Conservation (phyloP, 1,140 invertebrate genomes). For the Pogonomyrmex barbatus region DNA sequence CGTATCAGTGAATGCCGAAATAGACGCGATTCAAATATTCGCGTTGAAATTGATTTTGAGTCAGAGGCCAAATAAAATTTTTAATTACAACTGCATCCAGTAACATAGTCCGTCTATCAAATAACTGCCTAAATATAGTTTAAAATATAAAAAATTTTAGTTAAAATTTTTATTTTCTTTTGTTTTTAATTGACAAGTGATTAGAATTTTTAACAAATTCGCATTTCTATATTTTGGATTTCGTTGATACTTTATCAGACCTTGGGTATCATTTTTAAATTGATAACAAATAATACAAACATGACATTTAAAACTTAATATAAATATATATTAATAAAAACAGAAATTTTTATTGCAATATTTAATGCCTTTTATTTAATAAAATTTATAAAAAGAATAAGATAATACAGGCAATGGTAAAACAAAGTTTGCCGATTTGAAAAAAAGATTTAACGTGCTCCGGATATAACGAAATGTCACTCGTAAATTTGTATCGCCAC, state of each 20-base stretch:
- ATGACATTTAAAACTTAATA: conserved; percentile 5
- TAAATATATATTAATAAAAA: neutral
- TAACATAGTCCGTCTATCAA: conserved; percentile 18
- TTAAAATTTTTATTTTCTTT: neutral
- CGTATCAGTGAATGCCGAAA: conserved; percentile 16
- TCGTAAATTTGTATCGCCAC: conserved; percentile 61
- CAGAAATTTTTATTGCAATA: neutral
- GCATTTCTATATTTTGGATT: neutral
- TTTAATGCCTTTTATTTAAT: neutral
- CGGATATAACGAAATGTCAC: conserved; percentile 49
- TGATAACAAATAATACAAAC: neutral
- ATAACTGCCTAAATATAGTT: conserved; percentile 18
- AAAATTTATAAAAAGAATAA: neutral
- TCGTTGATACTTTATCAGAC: neutral
- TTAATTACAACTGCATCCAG: conserved; percentile 21
- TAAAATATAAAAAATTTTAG: conserved; percentile 2
- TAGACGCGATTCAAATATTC: conserved; percentile 26
- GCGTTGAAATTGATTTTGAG: conserved; percentile 41
- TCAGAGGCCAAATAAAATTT: conserved; percentile 43
- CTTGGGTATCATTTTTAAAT: neutral
- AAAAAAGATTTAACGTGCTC: conserved; percentile 31
- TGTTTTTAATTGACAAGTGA: neutral
- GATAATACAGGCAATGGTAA: conserved; percentile 11
- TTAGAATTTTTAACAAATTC: neutral
- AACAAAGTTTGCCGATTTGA: neutral